Percentiles rank a stretch among this genome's conserved stretches.
Conservation (phyloP, 2,113 vertebrate species). For the Labrus mixtus region DNA sequence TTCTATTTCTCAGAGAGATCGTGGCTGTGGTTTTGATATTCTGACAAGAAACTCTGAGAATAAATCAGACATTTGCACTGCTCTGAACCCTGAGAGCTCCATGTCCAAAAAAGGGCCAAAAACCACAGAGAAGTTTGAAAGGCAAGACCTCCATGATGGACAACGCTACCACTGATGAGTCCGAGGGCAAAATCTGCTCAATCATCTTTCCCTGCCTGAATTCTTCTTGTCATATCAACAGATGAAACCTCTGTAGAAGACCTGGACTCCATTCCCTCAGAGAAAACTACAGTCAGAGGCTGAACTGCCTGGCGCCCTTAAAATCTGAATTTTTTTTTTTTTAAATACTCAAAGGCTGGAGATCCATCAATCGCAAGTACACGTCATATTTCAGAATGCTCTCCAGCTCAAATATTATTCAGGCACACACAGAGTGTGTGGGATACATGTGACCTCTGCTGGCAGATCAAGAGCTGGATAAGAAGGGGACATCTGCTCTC, state of each 20-base stretch:
- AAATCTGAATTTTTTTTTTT: conserved; percentile 27
- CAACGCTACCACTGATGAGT: conserved; percentile 50
- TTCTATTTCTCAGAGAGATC: conserved; percentile 6
- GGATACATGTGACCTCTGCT: conserved; percentile 59
- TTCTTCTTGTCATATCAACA: conserved; percentile 18
- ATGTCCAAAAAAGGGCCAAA: conserved; percentile 36
- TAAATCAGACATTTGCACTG: conserved; percentile 12
- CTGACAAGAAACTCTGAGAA: conserved; percentile 17
- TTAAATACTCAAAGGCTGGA: conserved; percentile 28
- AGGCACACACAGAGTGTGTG: conserved; percentile 56
- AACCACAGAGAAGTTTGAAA: conserved; percentile 46
- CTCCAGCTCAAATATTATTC: conserved; percentile 74
- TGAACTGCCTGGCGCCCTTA: conserved; percentile 12
- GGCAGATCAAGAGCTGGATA: conserved; percentile 53
- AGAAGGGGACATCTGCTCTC: conserved; percentile 37
- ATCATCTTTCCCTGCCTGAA: conserved; percentile 11
- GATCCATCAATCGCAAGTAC: conserved; percentile 47
- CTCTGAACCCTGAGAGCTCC: conserved; percentile 28
- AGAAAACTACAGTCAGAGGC: conserved; percentile 46
- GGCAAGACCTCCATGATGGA: conserved; percentile 23
- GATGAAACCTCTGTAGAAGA: conserved; percentile 9
- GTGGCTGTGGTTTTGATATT: conserved; percentile 15
- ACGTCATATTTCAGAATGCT: conserved; percentile 45
- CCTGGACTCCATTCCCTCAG: conserved; percentile 38
- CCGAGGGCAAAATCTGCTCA: conserved; percentile 31